phyloP scores from a whole-genome alignment of 2,797 vertebrate species.

The Takifugu rubripes region DNA sequence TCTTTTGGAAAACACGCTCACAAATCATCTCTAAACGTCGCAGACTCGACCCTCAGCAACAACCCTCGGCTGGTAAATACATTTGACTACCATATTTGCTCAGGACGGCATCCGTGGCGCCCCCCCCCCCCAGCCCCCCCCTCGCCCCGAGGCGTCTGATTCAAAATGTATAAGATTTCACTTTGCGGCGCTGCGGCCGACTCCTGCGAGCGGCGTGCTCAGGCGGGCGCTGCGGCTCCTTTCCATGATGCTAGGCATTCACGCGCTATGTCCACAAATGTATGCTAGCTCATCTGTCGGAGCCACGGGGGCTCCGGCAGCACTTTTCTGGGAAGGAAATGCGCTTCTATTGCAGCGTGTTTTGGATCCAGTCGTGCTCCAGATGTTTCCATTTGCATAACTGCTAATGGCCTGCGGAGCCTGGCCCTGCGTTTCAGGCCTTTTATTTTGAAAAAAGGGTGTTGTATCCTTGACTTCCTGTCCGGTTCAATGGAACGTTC shows the following conservation, averaged over 20 bases:
- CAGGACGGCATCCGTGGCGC: too few relatives aligned
- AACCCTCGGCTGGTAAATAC: constrained; percentile 16
- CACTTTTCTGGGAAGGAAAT: constrained; percentile 30
- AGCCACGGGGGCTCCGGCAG: constrained; percentile 33
- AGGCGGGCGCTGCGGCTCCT: constrained; percentile 32
- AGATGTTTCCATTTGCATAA: constrained; percentile 39
- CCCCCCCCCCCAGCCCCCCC: too few relatives aligned
- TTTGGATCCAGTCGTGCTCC: constrained; percentile 13
- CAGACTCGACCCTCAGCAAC: neutral
- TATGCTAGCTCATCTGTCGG: constrained; percentile 37
- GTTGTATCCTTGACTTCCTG: too few relatives aligned
- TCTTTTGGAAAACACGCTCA: too few relatives aligned
- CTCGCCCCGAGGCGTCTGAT: constrained; percentile 26
- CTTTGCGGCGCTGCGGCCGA: constrained; percentile 8
- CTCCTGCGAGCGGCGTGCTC: constrained; percentile 28
- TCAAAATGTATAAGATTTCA: constrained; percentile 39
- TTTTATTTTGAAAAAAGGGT: too few relatives aligned
- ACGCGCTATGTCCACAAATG: constrained; percentile 24
- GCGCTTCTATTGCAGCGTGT: constrained; percentile 12
- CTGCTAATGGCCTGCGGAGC: constrained; percentile 17
- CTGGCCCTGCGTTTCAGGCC: too few relatives aligned
- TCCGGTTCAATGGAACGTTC: too few relatives aligned
- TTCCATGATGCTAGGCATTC: constrained; percentile 35
- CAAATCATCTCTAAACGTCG: too few relatives aligned
- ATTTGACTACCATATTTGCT: neutral